A percentile compares a stretch with the other conserved stretches of the same genome.
Conservation (phyloP, 2,888 invertebrate species). For the Anticlea derivata region DNA sequence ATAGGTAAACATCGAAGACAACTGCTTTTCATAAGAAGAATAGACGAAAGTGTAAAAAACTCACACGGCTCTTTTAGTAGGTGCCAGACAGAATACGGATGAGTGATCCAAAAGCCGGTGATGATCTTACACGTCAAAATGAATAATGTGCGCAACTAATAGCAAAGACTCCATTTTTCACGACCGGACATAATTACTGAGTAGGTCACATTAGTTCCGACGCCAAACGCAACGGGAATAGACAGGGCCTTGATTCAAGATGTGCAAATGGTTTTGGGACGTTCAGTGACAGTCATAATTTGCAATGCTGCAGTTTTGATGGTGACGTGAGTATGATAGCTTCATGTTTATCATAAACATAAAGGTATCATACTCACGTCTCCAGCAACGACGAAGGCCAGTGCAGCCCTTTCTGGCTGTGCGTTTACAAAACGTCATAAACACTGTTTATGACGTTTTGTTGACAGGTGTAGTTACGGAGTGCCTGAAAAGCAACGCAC, state of each 20-base stretch:
- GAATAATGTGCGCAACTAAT: conserved; percentile 29
- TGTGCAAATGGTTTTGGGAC: conserved; percentile 29
- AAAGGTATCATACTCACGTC: too few relatives aligned
- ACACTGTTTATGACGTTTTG: too few relatives aligned
- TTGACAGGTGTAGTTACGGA: too few relatives aligned
- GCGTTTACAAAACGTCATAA: too few relatives aligned
- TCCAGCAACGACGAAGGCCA: too few relatives aligned
- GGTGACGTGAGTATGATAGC: conserved; percentile 14
- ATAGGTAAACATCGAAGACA: too few relatives aligned
- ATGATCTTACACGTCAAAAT: conserved; percentile 4
- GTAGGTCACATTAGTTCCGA: conserved; percentile 30
- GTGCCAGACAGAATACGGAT: background rate
- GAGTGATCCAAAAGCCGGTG: conserved; percentile 5
- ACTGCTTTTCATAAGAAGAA: too few relatives aligned
- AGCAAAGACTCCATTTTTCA: conserved; percentile 40
- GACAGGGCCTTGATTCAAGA: conserved; percentile 46
- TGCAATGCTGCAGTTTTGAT: conserved; percentile 30
- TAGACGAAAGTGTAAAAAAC: too few relatives aligned
- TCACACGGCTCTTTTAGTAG: too few relatives aligned
- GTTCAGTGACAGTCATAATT: conserved; percentile 34
- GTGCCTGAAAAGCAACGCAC: too few relatives aligned
- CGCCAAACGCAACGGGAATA: conserved; percentile 50
- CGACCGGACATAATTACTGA: conserved; percentile 47
- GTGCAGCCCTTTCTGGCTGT: too few relatives aligned
- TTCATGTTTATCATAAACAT: too few relatives aligned